Evolutionary conservation across 2,113 vertebrate genomes (phyloP).

Genomic region (Corapipo altera): DNA sequence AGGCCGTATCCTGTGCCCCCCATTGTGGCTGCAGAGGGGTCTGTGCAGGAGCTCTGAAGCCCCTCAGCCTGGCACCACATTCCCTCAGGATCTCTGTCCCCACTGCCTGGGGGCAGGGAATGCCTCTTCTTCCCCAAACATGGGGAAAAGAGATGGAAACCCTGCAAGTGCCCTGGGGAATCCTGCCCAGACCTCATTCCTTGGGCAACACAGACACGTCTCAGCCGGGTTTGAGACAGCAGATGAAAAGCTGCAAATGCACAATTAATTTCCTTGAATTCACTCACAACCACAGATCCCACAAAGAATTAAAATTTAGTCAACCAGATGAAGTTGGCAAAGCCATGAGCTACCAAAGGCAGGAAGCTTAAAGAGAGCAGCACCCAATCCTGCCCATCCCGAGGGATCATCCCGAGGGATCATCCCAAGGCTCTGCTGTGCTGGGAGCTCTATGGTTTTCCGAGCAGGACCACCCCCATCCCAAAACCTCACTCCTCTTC

Average conservation of each 20-base stretch:
- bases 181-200: neutral
- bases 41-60: neutral
- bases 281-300: neutral
- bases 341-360: rapidly evolving
- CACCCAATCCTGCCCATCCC: neutral
- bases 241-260: neutral
- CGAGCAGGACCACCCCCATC: neutral
- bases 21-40: neutral
- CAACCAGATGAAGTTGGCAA: neutral
- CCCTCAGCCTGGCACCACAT: neutral
- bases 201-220: rapidly evolving
- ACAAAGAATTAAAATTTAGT: neutral
- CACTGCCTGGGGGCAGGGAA: neutral
- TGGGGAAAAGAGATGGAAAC: neutral
- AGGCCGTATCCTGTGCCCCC: neutral
- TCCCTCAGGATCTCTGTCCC: neutral
- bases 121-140: rapidly evolving
- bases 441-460: neutral
- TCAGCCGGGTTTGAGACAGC: rapidly evolving
- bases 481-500: neutral
- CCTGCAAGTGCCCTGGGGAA: neutral
- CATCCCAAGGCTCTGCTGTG: neutral
- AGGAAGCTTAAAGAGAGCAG: neutral
- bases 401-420: neutral
- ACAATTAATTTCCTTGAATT: neutral